Evolutionary conservation across 2,888 invertebrate species (phyloP).

Genomic region (Carabus problematicus): DNA sequence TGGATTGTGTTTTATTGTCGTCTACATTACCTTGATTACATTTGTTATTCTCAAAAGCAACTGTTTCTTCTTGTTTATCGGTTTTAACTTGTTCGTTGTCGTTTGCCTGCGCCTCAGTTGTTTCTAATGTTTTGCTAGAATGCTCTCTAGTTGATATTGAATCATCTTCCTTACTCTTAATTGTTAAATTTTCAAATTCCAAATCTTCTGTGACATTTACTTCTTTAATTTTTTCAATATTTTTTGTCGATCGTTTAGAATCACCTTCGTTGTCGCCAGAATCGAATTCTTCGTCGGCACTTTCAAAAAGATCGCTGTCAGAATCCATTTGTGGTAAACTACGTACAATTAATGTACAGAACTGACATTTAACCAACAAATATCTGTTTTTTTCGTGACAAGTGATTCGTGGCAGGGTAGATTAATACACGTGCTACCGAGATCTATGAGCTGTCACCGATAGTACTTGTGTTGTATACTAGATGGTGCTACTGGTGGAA

Average conservation of each 20-base stretch:
- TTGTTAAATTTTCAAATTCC: slow-evolving; percentile 48
- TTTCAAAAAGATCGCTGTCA: slow-evolving; percentile 79
- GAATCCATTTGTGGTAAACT: slow-evolving; percentile 65
- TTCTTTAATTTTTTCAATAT: slow-evolving; percentile 61
- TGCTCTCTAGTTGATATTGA: slow-evolving; percentile 4
- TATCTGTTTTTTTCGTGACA: slow-evolving; percentile 23
- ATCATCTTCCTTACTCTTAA: slow-evolving; percentile 16
- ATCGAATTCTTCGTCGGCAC: slow-evolving; percentile 76
- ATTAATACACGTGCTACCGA: slow-evolving; percentile 2
- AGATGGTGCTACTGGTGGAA: slow-evolving; percentile 15
- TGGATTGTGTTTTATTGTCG: slow-evolving; percentile 27
- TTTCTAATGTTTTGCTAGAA: slow-evolving; percentile 17
- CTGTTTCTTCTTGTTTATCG: slow-evolving; percentile 9
- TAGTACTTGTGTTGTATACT: background rate
- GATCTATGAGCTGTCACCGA: background rate
- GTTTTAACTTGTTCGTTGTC: slow-evolving; percentile 5
- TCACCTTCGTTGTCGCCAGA: slow-evolving; percentile 59
- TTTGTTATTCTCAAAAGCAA: background rate
- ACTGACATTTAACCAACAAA: slow-evolving; percentile 22
- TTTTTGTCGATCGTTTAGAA: slow-evolving; percentile 54
- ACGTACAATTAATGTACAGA: background rate
- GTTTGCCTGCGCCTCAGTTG: slow-evolving; percentile 22
- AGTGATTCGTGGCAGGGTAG: slow-evolving; percentile 29
- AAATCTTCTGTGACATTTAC: slow-evolving; percentile 47
- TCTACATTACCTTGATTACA: background rate